Base-by-base conservation (phyloP, 2,113 vertebrate genomes). In the Colistium nudipinnis region DNA sequence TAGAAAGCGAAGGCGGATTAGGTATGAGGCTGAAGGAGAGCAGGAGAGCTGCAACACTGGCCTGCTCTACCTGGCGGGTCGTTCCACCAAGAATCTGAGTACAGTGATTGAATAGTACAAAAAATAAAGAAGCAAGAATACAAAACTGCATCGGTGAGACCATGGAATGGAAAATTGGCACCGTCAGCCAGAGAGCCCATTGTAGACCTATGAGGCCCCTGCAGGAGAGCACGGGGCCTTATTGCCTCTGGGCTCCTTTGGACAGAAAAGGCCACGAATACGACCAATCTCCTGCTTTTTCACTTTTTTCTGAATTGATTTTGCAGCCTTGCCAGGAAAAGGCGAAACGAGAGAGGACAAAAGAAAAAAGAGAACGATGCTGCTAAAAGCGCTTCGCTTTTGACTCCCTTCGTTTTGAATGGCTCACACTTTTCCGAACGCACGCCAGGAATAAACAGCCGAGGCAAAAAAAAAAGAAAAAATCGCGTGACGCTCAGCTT, bases 371-470 rank as follows among this genome's bases (percentile, higher is more conserved):
- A 51, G 16, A 9, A 70, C 33, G 53, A 28, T 67, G 44, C 53
- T 61, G 53, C 54, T 45, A 28, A 17, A 67, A 70, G 71, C 33
- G 66, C 28, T 70, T 19, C 61, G 53, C 36, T 28, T 72, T 80
- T 70, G 69, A 77, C 27, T 53, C 51, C 16, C 24, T 49, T 56
- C 28, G 41, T 36, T 3, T 64, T 71, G 61, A 39, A 74, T 33
- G 49, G 31, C 12, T 81, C 36, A 1, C 17, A 65, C 22, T 68
- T 48, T 54, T 59, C 48, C 27, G 24, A 63, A 33, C 51, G 55
- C 65, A 52, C 1, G 0, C 43, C 19, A 55, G 16, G 65, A 22
- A 48, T 49, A 38, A 61, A 64, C 12, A 64, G 12, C 49, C 4
- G 1, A 11, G 35, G 17, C 61, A 63, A 55, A n/a, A n/a, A n/a